Base-by-base conservation (phyloP, 2,888 invertebrate genomes). In the Masnerella sp. region DNA sequence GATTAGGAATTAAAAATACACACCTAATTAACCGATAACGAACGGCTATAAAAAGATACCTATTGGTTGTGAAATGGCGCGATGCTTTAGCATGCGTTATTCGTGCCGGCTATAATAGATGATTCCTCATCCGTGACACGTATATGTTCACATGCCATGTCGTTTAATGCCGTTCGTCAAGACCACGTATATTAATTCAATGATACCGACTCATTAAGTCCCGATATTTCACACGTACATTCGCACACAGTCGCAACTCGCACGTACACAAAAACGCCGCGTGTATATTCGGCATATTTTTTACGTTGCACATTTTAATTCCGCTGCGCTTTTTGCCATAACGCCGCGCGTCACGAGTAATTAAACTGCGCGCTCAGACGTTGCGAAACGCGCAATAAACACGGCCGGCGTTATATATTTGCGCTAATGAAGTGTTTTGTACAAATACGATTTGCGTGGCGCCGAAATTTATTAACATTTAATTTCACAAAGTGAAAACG, bases 121-220 rank as follows among this genome's bases (percentile, higher is more conserved):
- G 61, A 67, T 73, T 56, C 36, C 73, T 67, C 73, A 68, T 68
- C 67, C 73, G 67, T 62, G 67, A 73, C 73, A 56, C 56, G 59
- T 72, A 45, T 65, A 38, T 17, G 45, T 52, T 64, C 64, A 45
- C 17, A 28, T 25, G 65, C 45, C 59, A 34, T 71, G 59, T 65
- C 51, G 34, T 45, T 69, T 45, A 52, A 45, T 52, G 52, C 32
- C 56, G 28, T 40, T 61, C 54, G 43, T 42, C 49, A 59, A 72
- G 59, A 43, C 42, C 59, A 15, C 32, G 15, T 11, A 12, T 42
- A 59, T 61, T 61, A 47, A 59, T 61, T 72, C 67, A 67, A 49
- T 18, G 59, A 61, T 49, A 61, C 36, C 32, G 25, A 49, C 47
- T 70, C 70, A 62, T 70, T 70, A 62, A 70, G 15, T 9, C 34